phyloP scores from a whole-genome alignment of 2,888 invertebrate species.

The Hirtodrosophila duncani region DNA sequence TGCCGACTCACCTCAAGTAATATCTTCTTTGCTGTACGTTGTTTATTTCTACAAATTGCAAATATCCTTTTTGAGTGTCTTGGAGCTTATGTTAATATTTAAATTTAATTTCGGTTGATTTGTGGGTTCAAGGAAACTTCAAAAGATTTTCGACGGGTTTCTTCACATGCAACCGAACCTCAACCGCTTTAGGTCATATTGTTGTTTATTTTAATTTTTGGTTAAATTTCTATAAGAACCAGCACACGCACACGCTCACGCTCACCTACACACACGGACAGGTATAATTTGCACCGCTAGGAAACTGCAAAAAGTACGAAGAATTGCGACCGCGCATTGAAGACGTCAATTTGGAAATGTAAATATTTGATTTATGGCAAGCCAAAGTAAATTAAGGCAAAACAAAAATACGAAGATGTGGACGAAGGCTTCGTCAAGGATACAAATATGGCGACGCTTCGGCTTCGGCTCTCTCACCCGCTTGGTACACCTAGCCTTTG shows the following conservation, averaged over 20 bases:
- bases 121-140: slow-evolving; percentile 33
- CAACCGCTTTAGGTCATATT: slow-evolving; percentile 32
- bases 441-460: slow-evolving; percentile 33
- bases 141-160: slow-evolving; percentile 33
- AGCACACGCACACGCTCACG: slow-evolving; percentile 7
- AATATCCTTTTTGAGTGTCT: slow-evolving; percentile 55
- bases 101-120: slow-evolving; percentile 28
- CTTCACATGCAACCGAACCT: background rate
- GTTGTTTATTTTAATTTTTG: slow-evolving; percentile 34
- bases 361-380: slow-evolving; percentile 75
- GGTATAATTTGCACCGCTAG: slow-evolving; percentile 36
- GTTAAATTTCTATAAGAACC: slow-evolving; percentile 20
- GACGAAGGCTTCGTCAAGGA: slow-evolving; percentile 11
- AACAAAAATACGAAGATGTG: slow-evolving; percentile 42
- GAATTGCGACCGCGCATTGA: slow-evolving; percentile 66
- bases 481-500: background rate
- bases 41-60: slow-evolving; percentile 44
- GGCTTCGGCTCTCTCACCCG: slow-evolving; percentile 15
- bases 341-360: slow-evolving; percentile 76
- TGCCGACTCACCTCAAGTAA: slow-evolving; percentile 23
- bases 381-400: slow-evolving; percentile 71
- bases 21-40: background rate
- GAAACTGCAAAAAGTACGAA: slow-evolving; percentile 39
- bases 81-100: slow-evolving; percentile 52
- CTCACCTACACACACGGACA: background rate